Percentiles rank a stretch among this genome's conserved stretches.
phyloP scores from a whole-genome alignment of 2,888 invertebrate genomes.

The Eretmocerus hayati region DNA sequence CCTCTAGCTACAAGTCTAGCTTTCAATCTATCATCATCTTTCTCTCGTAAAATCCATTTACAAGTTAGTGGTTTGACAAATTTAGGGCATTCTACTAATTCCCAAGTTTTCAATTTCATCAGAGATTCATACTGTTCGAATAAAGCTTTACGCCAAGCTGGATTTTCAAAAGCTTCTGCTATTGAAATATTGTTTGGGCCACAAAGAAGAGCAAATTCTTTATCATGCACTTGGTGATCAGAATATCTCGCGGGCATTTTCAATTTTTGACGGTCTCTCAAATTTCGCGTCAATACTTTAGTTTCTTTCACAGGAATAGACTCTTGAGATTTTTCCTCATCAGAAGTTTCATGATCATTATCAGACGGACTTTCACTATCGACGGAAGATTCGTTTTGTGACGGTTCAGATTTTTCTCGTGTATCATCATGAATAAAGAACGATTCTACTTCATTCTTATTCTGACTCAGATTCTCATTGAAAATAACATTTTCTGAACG shows the following conservation, averaged over 20 bases:
- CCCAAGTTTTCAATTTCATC: slow-evolving; percentile 27
- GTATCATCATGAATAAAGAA: too few species aligned
- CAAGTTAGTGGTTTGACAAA: slow-evolving; percentile 23
- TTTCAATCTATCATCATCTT: slow-evolving; percentile 25
- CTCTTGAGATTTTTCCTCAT: too few species aligned
- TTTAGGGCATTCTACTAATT: slow-evolving; percentile 23
- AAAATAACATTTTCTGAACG: slow-evolving; percentile 19
- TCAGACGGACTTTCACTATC: background rate
- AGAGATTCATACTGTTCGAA: slow-evolving; percentile 22
- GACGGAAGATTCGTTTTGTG: background rate
- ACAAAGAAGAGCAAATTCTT: slow-evolving; percentile 9
- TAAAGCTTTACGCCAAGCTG: slow-evolving; percentile 24
- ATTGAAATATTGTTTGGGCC: slow-evolving; percentile 24
- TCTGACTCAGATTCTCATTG: slow-evolving; percentile 5
- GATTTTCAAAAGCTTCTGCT: slow-evolving; percentile 26
- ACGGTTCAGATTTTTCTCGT: background rate
- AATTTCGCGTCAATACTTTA: background rate
- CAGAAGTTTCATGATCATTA: too few species aligned
- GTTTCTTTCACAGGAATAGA: too few species aligned
- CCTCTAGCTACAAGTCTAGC: slow-evolving; percentile 26
- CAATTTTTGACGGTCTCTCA: background rate
- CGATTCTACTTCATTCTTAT: background rate
- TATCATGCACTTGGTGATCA: too few species aligned
- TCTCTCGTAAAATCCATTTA: slow-evolving; percentile 24
- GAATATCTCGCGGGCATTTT: too few species aligned